Conservation (phyloP, 2,888 invertebrate genomes). For the Gonocerus acuteangulatus region DNA sequence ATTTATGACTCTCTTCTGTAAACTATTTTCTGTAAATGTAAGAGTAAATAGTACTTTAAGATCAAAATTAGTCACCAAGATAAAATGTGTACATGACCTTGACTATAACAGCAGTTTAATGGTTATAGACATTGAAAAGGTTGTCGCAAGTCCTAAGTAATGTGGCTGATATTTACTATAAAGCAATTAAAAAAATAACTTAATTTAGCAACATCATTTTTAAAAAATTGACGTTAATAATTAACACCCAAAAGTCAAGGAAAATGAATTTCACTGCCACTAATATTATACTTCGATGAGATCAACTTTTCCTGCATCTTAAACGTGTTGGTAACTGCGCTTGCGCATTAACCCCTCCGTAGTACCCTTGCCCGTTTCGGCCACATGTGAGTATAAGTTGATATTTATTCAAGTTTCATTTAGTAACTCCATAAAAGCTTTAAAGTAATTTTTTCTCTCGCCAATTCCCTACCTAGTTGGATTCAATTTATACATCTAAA, state of each 20-base stretch:
- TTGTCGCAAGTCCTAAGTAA: too few relatives aligned
- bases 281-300: neutral
- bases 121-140: conserved; percentile 14
- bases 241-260: too few relatives aligned
- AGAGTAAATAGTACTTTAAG: conserved; percentile 18
- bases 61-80: conserved; percentile 25
- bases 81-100: conserved; percentile 33
- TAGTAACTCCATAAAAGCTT: neutral
- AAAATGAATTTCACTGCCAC: conserved; percentile 12
- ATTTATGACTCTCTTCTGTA: too few relatives aligned
- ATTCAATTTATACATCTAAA: too few relatives aligned
- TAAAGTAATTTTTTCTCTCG: too few relatives aligned
- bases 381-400: conserved; percentile 72
- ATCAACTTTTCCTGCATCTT: conserved; percentile 7
- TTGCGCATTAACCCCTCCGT: conserved; percentile 28
- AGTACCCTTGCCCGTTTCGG: conserved; percentile 59
- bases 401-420: neutral
- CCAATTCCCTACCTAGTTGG: too few relatives aligned
- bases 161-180: too few relatives aligned
- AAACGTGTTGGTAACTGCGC: conserved; percentile 34
- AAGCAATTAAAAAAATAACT: neutral
- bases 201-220: too few relatives aligned
- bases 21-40: neutral
- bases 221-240: too few relatives aligned
- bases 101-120: conserved; percentile 25